phyloP scores from a whole-genome alignment of 1,140 invertebrate species.

The Pinna nobilis region DNA sequence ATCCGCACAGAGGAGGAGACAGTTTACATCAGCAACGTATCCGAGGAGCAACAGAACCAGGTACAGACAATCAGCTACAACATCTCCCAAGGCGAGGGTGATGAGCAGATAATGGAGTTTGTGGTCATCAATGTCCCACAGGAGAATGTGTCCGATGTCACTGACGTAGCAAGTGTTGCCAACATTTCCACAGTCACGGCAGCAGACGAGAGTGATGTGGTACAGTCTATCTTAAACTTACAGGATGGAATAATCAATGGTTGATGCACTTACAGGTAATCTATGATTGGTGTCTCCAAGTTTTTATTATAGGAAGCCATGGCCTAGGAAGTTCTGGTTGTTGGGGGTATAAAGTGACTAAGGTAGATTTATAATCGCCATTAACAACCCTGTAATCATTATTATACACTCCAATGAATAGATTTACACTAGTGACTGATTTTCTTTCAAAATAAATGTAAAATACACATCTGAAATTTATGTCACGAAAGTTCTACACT shows the following conservation, averaged over 20 bases:
- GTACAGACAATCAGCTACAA: constrained; percentile 14
- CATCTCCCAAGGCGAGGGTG: neutral
- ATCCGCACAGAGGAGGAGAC: constrained; percentile 11
- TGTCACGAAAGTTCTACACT: too few relatives aligned
- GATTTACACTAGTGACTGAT: too few relatives aligned
- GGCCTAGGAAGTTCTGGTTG: too few relatives aligned
- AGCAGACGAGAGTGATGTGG: constrained; percentile 23
- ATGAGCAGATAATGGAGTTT: constrained; percentile 17
- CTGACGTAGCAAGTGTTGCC: neutral
- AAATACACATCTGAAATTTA: too few relatives aligned
- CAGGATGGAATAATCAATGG: constrained; percentile 17
- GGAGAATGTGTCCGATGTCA: neutral
- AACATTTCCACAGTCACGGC: constrained; percentile 1
- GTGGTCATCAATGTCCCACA: constrained; percentile 11
- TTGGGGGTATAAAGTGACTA: too few relatives aligned
- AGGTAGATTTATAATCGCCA: too few relatives aligned
- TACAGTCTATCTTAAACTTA: constrained; percentile 15
- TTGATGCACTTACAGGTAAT: neutral
- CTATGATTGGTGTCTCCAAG: too few relatives aligned
- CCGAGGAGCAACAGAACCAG: neutral
- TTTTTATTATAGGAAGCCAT: too few relatives aligned
- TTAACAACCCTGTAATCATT: too few relatives aligned
- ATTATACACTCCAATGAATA: too few relatives aligned
- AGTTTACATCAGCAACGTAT: neutral
- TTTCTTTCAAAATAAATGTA: too few relatives aligned